Percentiles rank a stretch among this genome's conserved stretches.
Evolutionary conservation across 2,113 vertebrate species (phyloP).

Genomic region (Phrynosoma platyrhinos): DNA sequence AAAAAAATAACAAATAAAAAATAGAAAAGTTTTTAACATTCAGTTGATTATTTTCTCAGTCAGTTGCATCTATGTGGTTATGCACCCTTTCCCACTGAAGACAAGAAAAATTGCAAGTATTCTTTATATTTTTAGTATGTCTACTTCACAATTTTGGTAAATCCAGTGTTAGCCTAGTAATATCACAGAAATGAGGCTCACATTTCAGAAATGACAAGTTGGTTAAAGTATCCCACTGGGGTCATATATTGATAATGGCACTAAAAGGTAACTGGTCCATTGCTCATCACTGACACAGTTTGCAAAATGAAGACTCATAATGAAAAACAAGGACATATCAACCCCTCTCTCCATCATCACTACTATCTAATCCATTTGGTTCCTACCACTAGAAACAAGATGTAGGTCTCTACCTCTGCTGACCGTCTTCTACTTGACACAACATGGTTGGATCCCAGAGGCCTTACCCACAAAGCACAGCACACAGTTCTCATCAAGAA

Average conservation of each 20-base stretch:
- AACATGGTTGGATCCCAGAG: background rate
- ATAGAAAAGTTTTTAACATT: no score
- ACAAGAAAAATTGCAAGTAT: no score
- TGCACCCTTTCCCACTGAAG: no score
- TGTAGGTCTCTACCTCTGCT: no score
- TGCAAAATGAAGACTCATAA: background rate
- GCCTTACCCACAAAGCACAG: background rate
- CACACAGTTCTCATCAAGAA: background rate
- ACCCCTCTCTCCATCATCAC: background rate
- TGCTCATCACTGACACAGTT: background rate
- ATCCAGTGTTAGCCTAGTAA: background rate
- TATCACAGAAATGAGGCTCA: background rate
- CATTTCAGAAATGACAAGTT: slow-evolving; percentile 6
- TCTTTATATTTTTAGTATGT: no score
- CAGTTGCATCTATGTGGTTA: no score
- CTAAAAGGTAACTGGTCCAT: background rate
- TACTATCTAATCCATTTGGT: background rate
- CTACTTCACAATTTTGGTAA: background rate
- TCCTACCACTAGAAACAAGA: background rate
- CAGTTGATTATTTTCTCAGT: no score
- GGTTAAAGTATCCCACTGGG: background rate
- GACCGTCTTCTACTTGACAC: background rate
- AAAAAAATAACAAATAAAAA: no score
- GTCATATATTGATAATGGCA: background rate
- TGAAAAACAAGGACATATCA: background rate